These are phyloP conservation scores for Thomomys bottae DNA, from an alignment of 2,113 vertebrate genomes.

Conservation along the genomic window DNA sequence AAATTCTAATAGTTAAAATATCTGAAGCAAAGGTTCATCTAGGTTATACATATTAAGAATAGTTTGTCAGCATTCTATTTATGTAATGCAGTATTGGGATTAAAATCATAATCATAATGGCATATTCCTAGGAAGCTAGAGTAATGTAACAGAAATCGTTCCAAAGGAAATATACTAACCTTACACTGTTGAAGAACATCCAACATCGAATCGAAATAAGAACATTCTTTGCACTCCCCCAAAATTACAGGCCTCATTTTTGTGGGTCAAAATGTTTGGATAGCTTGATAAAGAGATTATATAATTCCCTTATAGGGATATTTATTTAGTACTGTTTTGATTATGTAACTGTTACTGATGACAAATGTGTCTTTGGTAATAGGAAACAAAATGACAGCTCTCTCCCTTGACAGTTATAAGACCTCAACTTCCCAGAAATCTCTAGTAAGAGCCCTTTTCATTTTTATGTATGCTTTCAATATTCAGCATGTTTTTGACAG, in stretches of 20 bases:
- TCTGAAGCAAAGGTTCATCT: not conserved
- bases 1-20: not conserved
- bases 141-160: not conserved
- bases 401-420: not conserved
- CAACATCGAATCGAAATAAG: slow-evolving; percentile 56
- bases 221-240: slow-evolving; percentile 66
- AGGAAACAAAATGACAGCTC: slow-evolving; percentile 52
- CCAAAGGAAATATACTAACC: slow-evolving; percentile 59
- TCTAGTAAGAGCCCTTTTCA: not conserved
- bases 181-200: slow-evolving; percentile 55
- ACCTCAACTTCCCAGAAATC: not conserved
- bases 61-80: slow-evolving; percentile 8
- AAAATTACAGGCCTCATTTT: slow-evolving; percentile 74
- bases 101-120: slow-evolving; percentile 43
- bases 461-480: not conserved
- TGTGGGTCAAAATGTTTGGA: slow-evolving; percentile 77
- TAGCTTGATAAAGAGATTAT: slow-evolving; percentile 71
- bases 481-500: not conserved
- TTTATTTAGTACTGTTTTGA: slow-evolving; percentile 70
- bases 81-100: not conserved
- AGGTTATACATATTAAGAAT: not conserved
- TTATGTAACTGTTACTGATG: slow-evolving; percentile 59
- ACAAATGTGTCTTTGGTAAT: slow-evolving; percentile 23
- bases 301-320: slow-evolving; percentile 71
- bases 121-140: not conserved